Percentiles rank a stretch among this genome's conserved stretches.
Conservation (phyloP, 2,888 invertebrate species). For the Ophraella communa region DNA sequence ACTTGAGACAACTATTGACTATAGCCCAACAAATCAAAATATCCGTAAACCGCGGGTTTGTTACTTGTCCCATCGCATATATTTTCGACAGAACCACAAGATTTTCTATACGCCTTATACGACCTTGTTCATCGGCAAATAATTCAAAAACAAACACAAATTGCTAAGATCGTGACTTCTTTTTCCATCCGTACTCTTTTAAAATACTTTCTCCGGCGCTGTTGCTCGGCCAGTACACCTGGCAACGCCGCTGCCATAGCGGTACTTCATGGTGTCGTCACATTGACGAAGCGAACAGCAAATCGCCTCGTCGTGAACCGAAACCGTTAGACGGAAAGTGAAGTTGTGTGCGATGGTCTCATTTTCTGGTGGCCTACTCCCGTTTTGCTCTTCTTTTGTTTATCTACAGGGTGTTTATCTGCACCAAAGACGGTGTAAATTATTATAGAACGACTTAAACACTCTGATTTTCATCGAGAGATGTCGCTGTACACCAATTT, state of each 20-base stretch:
- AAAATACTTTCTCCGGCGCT: slow-evolving; percentile 31
- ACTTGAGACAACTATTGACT: no score
- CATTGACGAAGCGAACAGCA: slow-evolving; percentile 17
- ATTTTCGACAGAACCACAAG: no score
- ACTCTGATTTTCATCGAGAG: no score
- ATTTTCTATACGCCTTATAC: not conserved
- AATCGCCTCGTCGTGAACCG: slow-evolving; percentile 4
- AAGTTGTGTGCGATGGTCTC: slow-evolving; percentile 55
- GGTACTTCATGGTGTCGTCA: slow-evolving; percentile 44
- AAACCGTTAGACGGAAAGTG: slow-evolving; percentile 57
- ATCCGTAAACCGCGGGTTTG: no score
- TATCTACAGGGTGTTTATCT: slow-evolving; percentile 13
- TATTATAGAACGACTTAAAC: no score
- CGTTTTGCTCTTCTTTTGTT: slow-evolving; percentile 38
- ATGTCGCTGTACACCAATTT: no score
- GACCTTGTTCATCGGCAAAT: slow-evolving; percentile 22
- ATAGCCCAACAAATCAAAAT: not conserved
- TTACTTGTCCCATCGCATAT: no score
- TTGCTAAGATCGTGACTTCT: not conserved
- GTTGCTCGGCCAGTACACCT: not conserved
- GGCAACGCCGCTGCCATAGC: slow-evolving; percentile 38
- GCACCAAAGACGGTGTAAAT: not conserved
- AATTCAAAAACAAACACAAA: slow-evolving; percentile 17
- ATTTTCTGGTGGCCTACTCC: slow-evolving; percentile 55
- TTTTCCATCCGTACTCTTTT: slow-evolving; percentile 16